These are phyloP conservation scores for Dipodomys merriami DNA, from an alignment of 2,113 vertebrate genomes.

Conservation along the genomic window DNA sequence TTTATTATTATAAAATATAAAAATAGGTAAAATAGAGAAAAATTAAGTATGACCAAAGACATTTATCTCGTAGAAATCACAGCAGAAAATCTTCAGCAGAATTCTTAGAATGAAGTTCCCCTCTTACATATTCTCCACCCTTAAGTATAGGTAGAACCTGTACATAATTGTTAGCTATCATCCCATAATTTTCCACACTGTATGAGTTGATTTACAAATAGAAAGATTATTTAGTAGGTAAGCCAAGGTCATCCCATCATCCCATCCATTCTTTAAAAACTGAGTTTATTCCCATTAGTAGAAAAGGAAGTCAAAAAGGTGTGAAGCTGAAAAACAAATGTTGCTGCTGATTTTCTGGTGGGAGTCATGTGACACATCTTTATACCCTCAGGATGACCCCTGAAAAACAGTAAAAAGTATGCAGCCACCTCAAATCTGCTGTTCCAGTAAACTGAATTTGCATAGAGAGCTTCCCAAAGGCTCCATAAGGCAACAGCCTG, in stretches of 20 bases:
- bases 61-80: conserved; percentile 35
- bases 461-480: background rate
- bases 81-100: conserved; percentile 4
- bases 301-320: background rate
- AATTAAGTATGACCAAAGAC: conserved; percentile 9
- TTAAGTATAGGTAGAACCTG: background rate
- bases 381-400: background rate
- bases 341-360: background rate
- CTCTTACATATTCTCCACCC: background rate
- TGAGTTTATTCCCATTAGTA: background rate
- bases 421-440: background rate
- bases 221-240: background rate
- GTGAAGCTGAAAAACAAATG: background rate
- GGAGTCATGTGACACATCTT: background rate
- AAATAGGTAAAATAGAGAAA: background rate
- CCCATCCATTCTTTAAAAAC: background rate
- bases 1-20: background rate
- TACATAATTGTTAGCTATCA: background rate
- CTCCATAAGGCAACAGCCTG: background rate
- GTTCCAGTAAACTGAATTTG: background rate
- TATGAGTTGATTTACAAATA: background rate
- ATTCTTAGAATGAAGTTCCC: background rate
- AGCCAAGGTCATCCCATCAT: background rate
- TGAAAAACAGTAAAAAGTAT: background rate
- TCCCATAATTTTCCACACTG: background rate